These are phyloP conservation scores for Merops nubicus DNA, from an alignment of 2,113 vertebrate genomes.

Conservation along the genomic window DNA sequence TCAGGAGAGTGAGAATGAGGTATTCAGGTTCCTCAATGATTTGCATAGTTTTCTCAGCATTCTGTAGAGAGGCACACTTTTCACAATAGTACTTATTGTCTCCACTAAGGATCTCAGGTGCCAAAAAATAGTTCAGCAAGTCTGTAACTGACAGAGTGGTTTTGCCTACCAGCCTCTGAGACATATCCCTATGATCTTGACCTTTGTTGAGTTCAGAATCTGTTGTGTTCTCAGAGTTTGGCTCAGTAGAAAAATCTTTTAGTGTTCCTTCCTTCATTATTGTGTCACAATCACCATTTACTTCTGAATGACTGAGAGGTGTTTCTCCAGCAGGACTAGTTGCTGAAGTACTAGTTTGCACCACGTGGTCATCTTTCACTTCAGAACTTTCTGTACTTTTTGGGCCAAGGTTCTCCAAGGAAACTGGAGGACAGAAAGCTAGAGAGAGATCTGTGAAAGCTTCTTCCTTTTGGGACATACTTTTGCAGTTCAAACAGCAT, in stretches of 20 bases:
- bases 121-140: conserved; percentile 95
- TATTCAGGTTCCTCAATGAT: conserved; percentile 93
- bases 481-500: conserved; percentile 90
- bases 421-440: conserved; percentile 89
- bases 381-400: conserved; percentile 34
- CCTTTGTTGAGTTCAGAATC: conserved; percentile 36
- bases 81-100: conserved; percentile 98
- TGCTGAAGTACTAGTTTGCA: conserved; percentile 5
- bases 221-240: conserved; percentile 39
- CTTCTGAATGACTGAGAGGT: background rate
- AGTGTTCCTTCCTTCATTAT: conserved; percentile 24
- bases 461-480: conserved; percentile 93
- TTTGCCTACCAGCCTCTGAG: conserved; percentile 71
- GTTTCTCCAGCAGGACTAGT: conserved; percentile 26
- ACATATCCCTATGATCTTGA: conserved; percentile 50
- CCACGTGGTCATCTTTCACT: conserved; percentile 42
- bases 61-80: conserved; percentile 91
- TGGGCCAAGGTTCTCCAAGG: conserved; percentile 54
- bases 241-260: conserved; percentile 43
- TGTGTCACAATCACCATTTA: conserved; percentile 46
- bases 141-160: conserved; percentile 87
- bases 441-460: conserved; percentile 95
- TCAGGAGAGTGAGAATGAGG: conserved; percentile 94
- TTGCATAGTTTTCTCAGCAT: conserved; percentile 93
- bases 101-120: conserved; percentile 93